Percentiles rank a stretch among this genome's conserved stretches.
Conservation (phyloP, 2,113 vertebrate genomes). For the Speoplatyrhinus poulsoni region DNA sequence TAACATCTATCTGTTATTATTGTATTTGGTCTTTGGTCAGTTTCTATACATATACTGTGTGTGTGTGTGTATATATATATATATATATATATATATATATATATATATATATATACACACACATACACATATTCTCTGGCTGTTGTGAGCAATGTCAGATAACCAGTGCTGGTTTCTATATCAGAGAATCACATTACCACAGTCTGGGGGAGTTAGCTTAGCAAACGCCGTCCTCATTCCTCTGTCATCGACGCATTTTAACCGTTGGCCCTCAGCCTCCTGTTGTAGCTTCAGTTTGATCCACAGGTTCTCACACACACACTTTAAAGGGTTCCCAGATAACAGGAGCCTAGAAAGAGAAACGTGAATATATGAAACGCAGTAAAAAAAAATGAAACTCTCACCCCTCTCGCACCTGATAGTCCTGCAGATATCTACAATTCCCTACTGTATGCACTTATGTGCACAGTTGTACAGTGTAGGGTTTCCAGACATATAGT, state of each 20-base stretch:
- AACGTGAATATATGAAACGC: not conserved
- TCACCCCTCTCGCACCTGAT: not conserved
- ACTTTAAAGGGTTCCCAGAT: slow-evolving; percentile 89
- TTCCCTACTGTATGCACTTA: not conserved
- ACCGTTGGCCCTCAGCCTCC: slow-evolving; percentile 80
- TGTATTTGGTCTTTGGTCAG: not conserved
- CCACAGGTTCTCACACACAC: slow-evolving; percentile 95
- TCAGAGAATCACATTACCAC: slow-evolving; percentile 80
- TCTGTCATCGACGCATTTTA: slow-evolving; percentile 86
- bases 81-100: not conserved
- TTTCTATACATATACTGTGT: too few relatives aligned
- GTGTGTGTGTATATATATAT: not conserved
- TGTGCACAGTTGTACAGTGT: not conserved
- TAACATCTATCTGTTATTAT: not conserved
- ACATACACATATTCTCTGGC: not conserved
- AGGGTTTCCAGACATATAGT: not conserved
- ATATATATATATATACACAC: not conserved
- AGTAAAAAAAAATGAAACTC: not conserved
- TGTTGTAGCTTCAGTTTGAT: slow-evolving; percentile 87
- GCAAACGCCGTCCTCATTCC: slow-evolving; percentile 76
- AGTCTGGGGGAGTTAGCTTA: slow-evolving; percentile 84
- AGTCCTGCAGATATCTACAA: too few relatives aligned
- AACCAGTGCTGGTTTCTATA: slow-evolving; percentile 16
- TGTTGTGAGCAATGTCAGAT: slow-evolving; percentile 3
- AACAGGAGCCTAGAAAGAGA: slow-evolving; percentile 79